These are phyloP conservation scores for Diaperis boleti DNA, from an alignment of 2,888 invertebrate genomes.

Conservation along the genomic window DNA sequence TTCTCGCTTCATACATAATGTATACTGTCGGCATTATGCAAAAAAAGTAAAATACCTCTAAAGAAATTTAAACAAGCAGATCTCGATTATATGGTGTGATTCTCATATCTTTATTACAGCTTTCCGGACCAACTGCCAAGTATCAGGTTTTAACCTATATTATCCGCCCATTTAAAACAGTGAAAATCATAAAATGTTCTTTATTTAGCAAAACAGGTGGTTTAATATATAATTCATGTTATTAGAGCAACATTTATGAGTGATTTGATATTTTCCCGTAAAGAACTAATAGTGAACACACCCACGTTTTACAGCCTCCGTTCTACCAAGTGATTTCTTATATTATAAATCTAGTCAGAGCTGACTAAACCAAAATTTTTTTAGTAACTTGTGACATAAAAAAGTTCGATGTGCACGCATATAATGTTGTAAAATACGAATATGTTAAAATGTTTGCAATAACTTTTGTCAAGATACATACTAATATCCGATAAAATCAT, in stretches of 20 bases:
- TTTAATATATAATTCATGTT: background rate
- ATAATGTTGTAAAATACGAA: background rate
- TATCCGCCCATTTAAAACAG: background rate
- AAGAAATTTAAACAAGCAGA: background rate
- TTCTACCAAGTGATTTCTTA: background rate
- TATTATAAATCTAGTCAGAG: no score
- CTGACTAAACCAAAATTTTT: background rate
- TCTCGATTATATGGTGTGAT: background rate
- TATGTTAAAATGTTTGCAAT: background rate
- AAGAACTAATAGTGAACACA: conserved; percentile 2
- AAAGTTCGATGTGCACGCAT: background rate
- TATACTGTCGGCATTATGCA: background rate
- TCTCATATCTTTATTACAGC: background rate
- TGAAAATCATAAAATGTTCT: background rate
- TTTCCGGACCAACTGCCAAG: background rate
- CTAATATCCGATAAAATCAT: conserved; percentile 13
- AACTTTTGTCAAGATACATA: background rate
- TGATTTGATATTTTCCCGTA: background rate
- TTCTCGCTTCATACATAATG: conserved; percentile 9
- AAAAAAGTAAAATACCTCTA: background rate
- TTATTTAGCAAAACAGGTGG: background rate
- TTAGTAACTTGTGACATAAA: background rate
- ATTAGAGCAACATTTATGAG: background rate
- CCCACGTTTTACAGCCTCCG: background rate
- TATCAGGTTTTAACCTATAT: background rate